A percentile compares a stretch with the other conserved stretches of the same genome.
Evolutionary conservation across 1,140 invertebrate genomes (phyloP).

Genomic region (Drosophila sp.): DNA sequence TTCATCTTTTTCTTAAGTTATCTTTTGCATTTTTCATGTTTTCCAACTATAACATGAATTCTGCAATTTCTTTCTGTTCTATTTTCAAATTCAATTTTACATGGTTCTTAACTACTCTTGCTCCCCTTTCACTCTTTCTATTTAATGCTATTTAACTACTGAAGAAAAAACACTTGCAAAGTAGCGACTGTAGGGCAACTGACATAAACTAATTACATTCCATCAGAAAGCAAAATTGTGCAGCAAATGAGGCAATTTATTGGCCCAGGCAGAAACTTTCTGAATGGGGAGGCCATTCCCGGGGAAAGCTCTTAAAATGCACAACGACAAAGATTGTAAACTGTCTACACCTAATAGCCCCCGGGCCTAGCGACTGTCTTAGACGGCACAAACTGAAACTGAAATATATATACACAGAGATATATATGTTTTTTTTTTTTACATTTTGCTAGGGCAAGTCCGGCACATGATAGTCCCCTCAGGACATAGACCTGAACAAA

Average conservation of each 20-base stretch:
- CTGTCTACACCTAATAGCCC: constrained; percentile 77
- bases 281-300: constrained; percentile 29
- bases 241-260: constrained; percentile 78
- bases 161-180: not conserved
- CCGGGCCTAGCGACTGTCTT: constrained; percentile 40
- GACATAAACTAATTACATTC: constrained; percentile 78
- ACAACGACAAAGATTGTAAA: constrained; percentile 78
- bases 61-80: not conserved
- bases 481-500: constrained; percentile 46
- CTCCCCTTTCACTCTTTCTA: not conserved
- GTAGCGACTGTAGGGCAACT: constrained; percentile 44
- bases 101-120: not conserved
- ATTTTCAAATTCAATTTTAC: not conserved
- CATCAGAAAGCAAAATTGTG: constrained; percentile 77
- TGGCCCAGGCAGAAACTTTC: constrained; percentile 46
- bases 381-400: constrained; percentile 45
- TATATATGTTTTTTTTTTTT: constrained; percentile 1
- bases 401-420: constrained; percentile 49
- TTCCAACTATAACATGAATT: not conserved
- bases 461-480: constrained; percentile 57
- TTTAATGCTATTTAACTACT: not conserved
- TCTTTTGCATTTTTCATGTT: not conserved
- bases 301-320: constrained; percentile 61
- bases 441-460: constrained; percentile 44
- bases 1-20: not conserved